Conservation (phyloP, 2,888 invertebrate genomes). For the Torymus tubicola region DNA sequence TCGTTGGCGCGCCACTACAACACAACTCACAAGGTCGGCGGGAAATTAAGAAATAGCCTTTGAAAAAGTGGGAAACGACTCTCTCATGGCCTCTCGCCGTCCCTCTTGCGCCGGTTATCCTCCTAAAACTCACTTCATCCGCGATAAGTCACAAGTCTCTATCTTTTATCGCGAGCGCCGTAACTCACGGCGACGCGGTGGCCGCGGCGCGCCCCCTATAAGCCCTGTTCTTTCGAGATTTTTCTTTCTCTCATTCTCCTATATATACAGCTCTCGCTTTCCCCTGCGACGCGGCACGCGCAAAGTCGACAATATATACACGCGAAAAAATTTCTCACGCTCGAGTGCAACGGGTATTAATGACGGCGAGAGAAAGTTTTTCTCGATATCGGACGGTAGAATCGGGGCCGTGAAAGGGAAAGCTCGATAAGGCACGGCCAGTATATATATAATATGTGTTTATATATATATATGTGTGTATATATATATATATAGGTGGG, state of each 20-base stretch:
- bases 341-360: constrained; percentile 10
- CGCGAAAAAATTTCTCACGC: not conserved
- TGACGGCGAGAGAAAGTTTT: not conserved
- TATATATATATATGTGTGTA: too few species aligned
- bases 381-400: not conserved
- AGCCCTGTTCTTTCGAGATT: too few species aligned
- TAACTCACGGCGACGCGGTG: constrained; percentile 25
- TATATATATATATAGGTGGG: too few species aligned
- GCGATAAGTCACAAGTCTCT: constrained; percentile 42
- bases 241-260: too few species aligned
- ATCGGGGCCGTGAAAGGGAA: not conserved
- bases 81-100: not conserved
- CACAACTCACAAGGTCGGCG: too few species aligned
- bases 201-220: not conserved
- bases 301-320: not conserved
- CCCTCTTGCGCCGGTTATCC: constrained; percentile 9
- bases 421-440: too few species aligned
- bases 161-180: constrained; percentile 46
- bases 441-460: too few species aligned
- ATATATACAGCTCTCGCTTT: too few species aligned
- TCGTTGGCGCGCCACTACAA: too few species aligned
- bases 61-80: too few species aligned
- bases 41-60: constrained; percentile 33
- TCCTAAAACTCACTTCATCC: constrained; percentile 41
- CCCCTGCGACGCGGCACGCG: not conserved